Conservation (phyloP, 2,797 vertebrate genomes). For the Leptatherina wallacei region DNA sequence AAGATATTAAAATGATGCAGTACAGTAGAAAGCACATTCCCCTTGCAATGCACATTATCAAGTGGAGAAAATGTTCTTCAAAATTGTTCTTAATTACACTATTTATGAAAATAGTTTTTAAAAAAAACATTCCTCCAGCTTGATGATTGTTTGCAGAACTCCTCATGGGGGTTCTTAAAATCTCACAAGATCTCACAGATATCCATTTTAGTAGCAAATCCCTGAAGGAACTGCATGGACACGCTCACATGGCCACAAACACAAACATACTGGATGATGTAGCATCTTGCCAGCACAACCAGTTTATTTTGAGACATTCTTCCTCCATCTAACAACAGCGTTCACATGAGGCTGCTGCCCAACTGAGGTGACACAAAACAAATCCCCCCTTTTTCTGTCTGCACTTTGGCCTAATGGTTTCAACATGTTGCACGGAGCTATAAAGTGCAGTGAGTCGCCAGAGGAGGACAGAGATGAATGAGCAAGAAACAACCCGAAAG, state of each 20-base stretch:
- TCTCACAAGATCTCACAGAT: background rate
- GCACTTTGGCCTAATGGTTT: slow-evolving; percentile 63
- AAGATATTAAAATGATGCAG: background rate
- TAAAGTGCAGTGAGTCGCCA: slow-evolving; percentile 41
- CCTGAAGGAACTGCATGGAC: background rate
- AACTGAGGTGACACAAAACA: slow-evolving; percentile 54
- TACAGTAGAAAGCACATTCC: background rate
- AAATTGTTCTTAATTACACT: background rate
- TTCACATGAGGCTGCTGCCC: slow-evolving; percentile 26
- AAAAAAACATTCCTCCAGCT: background rate
- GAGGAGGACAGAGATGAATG: slow-evolving; percentile 66
- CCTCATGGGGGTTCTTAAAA: background rate
- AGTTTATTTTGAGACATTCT: slow-evolving; percentile 33
- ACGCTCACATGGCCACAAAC: background rate
- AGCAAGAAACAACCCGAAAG: slow-evolving; percentile 27
- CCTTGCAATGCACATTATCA: background rate
- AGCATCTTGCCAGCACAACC: slow-evolving; percentile 11
- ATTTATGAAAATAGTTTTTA: background rate
- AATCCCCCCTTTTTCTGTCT: slow-evolving; percentile 38
- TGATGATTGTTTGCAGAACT: background rate
- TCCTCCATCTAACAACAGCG: slow-evolving; percentile 12
- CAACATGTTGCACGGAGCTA: slow-evolving; percentile 57
- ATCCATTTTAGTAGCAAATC: background rate
- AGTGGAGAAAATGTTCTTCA: background rate
- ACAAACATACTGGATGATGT: background rate